These are phyloP conservation scores for Tragulus kanchil DNA, from an alignment of 2,113 vertebrate species.

Conservation along the genomic window DNA sequence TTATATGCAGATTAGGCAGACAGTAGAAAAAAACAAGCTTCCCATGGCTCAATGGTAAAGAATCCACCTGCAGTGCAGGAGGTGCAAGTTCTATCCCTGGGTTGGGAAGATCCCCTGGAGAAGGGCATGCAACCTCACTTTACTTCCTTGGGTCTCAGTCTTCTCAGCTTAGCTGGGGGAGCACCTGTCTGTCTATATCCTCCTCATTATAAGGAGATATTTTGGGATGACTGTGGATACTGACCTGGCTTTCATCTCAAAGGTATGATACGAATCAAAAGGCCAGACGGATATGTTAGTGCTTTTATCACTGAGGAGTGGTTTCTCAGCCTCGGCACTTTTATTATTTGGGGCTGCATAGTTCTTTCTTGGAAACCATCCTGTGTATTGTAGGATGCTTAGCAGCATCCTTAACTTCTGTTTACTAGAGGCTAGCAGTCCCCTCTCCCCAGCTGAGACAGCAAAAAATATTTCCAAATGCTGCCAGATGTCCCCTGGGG, in stretches of 20 bases:
- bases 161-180: neutral
- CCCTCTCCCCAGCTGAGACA: neutral
- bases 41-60: neutral
- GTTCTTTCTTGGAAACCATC: neutral
- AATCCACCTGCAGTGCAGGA: neutral
- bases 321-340: neutral
- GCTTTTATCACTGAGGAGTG: neutral
- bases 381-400: neutral
- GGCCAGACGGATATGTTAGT: neutral
- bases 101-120: neutral
- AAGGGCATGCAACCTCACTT: neutral
- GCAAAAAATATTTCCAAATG: neutral
- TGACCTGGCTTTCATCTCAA: constrained; percentile 28
- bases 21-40: no score
- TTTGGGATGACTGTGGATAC: neutral
- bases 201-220: neutral
- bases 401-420: neutral
- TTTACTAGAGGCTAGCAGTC: neutral
- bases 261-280: neutral
- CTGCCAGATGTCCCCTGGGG: neutral
- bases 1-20: neutral
- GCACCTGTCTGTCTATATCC: neutral
- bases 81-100: neutral
- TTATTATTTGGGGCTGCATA: neutral
- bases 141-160: neutral